Base-by-base conservation (phyloP, 2,113 vertebrate genomes). In the Brachyhypopomus occidentalis region DNA sequence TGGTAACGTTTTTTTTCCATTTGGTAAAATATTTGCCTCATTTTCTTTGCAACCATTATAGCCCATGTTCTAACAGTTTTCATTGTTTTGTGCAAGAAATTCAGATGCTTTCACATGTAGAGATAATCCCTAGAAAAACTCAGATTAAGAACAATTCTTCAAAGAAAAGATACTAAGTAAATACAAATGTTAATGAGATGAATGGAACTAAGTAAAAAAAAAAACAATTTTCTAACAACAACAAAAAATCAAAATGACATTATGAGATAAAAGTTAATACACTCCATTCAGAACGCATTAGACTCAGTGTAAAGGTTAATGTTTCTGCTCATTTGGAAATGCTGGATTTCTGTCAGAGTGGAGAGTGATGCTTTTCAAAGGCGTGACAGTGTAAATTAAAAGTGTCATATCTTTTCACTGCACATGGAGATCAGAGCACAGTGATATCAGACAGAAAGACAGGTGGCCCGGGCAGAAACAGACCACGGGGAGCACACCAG, bases 301-400 rank as follows among this genome's bases (percentile, higher is more conserved):
- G 87, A 91, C 91, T 94, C 92, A 93, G 91, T 89, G 86, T 89
- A 94, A 94, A 94, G 93, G 93, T 94, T 94, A 94, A 94, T 93
- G 93, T 93, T 94, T 94, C 93, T 93, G 93, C 93, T 94, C 92
- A 94, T 94, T 94, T 94, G 92, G 90, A 92, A 94, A 94, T 90
- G 92, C 88, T 87, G 90, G 91, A 93, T 91, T 88, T 90, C 93
- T 94, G 93, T 94, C 93, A 93, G 88, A 88, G 79, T 88, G 62
- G 89, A 86, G 89, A 90, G 88, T 88, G 91, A 90, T 92, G 93
- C 86, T 91, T 93, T 92, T 93, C 91, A 92, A 92, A 92, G 92
- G 89, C 85, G 92, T 94, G 93, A 92, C 93, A 92, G 89, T 89
- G 91, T 92, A 93, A 93, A 94, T 94, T 94, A 94, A 92, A 91